These are phyloP conservation scores for Ctenochaetus hawaiiensis DNA, from an alignment of 2,797 vertebrate species.

Conservation along the genomic window DNA sequence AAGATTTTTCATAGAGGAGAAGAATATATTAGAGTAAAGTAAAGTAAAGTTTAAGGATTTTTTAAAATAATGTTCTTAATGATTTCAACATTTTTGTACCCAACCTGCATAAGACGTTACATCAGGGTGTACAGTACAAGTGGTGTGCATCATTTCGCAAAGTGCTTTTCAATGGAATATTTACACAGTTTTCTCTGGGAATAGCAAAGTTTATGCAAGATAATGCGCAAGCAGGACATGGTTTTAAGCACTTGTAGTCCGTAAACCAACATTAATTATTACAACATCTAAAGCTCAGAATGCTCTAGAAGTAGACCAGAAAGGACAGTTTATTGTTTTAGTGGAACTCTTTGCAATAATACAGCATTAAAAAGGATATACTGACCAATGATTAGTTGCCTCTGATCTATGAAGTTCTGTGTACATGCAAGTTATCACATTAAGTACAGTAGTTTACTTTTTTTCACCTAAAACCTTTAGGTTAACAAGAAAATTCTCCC, in stretches of 20 bases:
- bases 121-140: constrained; percentile 10
- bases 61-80: too few relatives aligned
- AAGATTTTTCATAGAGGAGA: neutral
- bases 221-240: constrained; percentile 3
- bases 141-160: constrained; percentile 13
- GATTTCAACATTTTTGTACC: neutral
- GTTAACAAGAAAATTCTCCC: constrained; percentile 29
- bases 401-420: constrained; percentile 9
- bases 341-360: constrained; percentile 10
- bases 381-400: constrained; percentile 14
- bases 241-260: neutral
- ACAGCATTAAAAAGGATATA: constrained; percentile 12
- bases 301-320: constrained; percentile 1
- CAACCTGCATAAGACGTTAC: neutral
- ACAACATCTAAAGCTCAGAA: constrained; percentile 9
- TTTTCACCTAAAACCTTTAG: constrained; percentile 22
- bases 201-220: constrained; percentile 24
- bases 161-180: constrained; percentile 11
- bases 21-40: too few relatives aligned
- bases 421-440: neutral
- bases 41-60: too few relatives aligned
- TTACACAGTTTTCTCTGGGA: constrained; percentile 12
- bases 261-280: constrained; percentile 17
- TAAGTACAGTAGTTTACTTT: constrained; percentile 3
- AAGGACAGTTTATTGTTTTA: neutral